A percentile compares a stretch with the other conserved stretches of the same genome.
These are phyloP conservation scores for Agrotis segetum DNA, from an alignment of 2,888 invertebrate species.

Conservation along the genomic window DNA sequence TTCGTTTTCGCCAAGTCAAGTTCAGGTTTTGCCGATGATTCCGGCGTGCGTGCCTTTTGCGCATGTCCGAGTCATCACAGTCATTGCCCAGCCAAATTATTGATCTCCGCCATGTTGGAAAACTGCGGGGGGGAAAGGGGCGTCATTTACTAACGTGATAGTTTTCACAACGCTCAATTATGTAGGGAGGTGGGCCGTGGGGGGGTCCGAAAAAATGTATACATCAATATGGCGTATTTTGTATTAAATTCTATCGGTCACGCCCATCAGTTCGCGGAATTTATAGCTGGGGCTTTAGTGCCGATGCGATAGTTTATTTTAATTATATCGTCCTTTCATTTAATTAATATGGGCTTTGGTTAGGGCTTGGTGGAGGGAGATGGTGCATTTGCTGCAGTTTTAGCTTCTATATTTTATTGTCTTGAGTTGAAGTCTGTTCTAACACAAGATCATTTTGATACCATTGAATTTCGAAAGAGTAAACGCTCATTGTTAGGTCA, in stretches of 20 bases:
- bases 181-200: slow-evolving; percentile 79
- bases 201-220: slow-evolving; percentile 82
- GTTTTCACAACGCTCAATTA: slow-evolving; percentile 91
- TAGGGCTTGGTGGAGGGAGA: not conserved
- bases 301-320: slow-evolving; percentile 79
- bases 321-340: slow-evolving; percentile 69
- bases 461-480: too few species aligned
- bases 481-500: not conserved
- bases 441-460: too few species aligned
- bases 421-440: not conserved
- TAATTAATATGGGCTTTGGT: slow-evolving; percentile 46
- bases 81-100: slow-evolving; percentile 91
- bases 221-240: slow-evolving; percentile 88
- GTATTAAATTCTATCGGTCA: slow-evolving; percentile 88
- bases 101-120: slow-evolving; percentile 90
- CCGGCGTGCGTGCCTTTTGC: slow-evolving; percentile 73
- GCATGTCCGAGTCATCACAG: slow-evolving; percentile 90
- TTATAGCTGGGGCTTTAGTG: slow-evolving; percentile 77
- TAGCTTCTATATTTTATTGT: not conserved
- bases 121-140: slow-evolving; percentile 80
- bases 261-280: slow-evolving; percentile 77
- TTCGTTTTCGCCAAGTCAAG: slow-evolving; percentile 91
- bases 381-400: slow-evolving; percentile 8
- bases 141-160: slow-evolving; percentile 89
- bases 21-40: slow-evolving; percentile 90